Evolutionary conservation across 2,888 invertebrate genomes (phyloP).

Genomic region (Drosophila histrio): DNA sequence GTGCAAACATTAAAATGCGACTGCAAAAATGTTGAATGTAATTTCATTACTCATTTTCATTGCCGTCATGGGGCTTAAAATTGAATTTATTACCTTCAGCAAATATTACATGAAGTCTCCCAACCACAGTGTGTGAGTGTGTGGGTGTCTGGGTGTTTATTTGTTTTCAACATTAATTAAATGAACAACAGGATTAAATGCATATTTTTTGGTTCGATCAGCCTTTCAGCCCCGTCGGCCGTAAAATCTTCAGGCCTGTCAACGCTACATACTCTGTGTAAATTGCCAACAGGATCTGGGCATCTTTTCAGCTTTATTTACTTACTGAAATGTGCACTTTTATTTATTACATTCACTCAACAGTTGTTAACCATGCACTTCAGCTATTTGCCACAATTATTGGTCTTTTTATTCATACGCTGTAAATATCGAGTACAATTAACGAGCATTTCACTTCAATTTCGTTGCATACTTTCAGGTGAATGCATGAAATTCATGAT

Average conservation of each 20-base stretch:
- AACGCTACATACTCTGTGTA: not conserved
- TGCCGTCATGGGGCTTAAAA: conserved; percentile 54
- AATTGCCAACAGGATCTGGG: not conserved
- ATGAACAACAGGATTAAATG: conserved; percentile 69
- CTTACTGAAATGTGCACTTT: conserved; percentile 40
- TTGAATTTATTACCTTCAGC: conserved; percentile 62
- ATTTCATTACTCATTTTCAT: conserved; percentile 51
- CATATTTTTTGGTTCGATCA: conserved; percentile 35
- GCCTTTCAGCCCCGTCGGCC: not conserved
- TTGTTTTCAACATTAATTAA: conserved; percentile 72
- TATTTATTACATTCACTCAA: conserved; percentile 46
- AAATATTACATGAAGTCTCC: conserved; percentile 39
- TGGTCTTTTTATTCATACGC: conserved; percentile 7
- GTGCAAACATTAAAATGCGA: conserved; percentile 36
- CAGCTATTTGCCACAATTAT: conserved; percentile 36
- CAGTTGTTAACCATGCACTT: conserved; percentile 43
- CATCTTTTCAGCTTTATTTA: conserved; percentile 34
- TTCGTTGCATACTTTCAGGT: conserved; percentile 46
- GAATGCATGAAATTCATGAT: not conserved
- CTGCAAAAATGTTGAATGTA: conserved; percentile 38
- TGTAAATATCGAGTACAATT: conserved; percentile 10
- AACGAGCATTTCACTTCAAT: not conserved
- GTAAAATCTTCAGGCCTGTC: conserved; percentile 20
- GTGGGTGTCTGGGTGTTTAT: conserved; percentile 44
- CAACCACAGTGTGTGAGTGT: not conserved